Evolutionary conservation across 2,888 invertebrate genomes (phyloP), one percentile per base, ranked within the genome.

Genomic region (Apamea epomidion): DNA sequence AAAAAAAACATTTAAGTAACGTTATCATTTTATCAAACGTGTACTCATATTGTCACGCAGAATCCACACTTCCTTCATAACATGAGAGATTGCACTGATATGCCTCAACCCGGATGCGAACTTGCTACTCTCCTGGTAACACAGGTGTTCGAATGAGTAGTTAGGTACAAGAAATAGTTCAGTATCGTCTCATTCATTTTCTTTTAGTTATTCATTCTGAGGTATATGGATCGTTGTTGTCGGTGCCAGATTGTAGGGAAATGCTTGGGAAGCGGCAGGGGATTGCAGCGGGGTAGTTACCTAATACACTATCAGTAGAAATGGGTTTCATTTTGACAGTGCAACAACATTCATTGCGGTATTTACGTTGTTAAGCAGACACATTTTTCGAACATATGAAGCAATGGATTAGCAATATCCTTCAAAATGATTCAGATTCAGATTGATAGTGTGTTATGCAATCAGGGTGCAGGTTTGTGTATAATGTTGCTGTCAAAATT

Each of bases 21-120:
- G 67, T 87, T 87, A 73, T 87, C 74, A 72, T 21, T 37, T 85
- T 73, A 84, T 75, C 70, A 74, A 64, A 75, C 88, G 85, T 84
- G 88, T 54, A 21, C 45, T 68, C 16, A 48, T 58, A 75, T 62
- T 75, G 74, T 87, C 72, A 79, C 64, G 74, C 51, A 37, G 62
- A 80, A 8, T 1, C 51, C 16, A 62, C 62, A 71, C 64, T 80
- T 88, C 72, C 85, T 87, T 21, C 16, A 7, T 73, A 42, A 73
- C 64, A 64, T 69, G 8, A 69, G 51, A 75, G 80, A 87, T 84
- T 85, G 42, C 64, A 32, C 32, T 37, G 88, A 71, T 74, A 88
- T 67, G 29, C 42, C 29, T 42, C 69, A 62, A 85, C 86, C 48
- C 81, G 86, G 85, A 88, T 80, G 62, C 64, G 1, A 81, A 70